Conservation (phyloP, 2,113 vertebrate species). For the Pelodiscus sinensis region DNA sequence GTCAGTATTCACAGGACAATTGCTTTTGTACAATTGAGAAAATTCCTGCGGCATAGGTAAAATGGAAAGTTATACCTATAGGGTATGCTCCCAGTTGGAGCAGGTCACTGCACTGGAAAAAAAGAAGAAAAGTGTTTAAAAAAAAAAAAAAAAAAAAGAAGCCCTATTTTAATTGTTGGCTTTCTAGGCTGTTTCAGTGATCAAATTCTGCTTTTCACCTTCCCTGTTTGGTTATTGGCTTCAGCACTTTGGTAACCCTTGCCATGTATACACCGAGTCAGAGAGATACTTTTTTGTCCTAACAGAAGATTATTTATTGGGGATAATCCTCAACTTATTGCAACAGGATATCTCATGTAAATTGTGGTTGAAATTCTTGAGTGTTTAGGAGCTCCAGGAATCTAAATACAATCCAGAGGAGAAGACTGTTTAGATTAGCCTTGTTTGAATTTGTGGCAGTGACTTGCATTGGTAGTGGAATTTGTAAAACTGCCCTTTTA, state of each 20-base stretch:
- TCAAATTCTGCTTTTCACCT: background rate
- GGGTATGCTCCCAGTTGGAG: background rate
- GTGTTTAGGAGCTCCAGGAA: conserved; percentile 2
- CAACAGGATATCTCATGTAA: conserved; percentile 32
- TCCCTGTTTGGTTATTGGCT: background rate
- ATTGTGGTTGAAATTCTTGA: background rate
- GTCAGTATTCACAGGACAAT: background rate
- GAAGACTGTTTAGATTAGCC: background rate
- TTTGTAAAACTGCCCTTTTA: background rate
- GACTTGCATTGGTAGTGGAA: background rate
- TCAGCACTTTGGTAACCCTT: background rate
- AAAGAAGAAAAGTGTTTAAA: background rate
- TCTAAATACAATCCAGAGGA: background rate
- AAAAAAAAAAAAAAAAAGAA: background rate
- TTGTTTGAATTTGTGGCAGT: background rate
- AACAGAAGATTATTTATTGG: background rate
- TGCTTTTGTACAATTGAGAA: background rate
- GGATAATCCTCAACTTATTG: background rate
- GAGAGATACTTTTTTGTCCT: background rate
- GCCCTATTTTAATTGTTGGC: background rate
- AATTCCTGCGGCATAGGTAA: background rate
- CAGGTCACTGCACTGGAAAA: background rate
- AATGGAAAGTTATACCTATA: background rate
- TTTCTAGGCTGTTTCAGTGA: background rate
- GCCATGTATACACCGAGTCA: background rate